Conservation (phyloP, 2,888 invertebrate species). For the Tetragnatha montana region DNA sequence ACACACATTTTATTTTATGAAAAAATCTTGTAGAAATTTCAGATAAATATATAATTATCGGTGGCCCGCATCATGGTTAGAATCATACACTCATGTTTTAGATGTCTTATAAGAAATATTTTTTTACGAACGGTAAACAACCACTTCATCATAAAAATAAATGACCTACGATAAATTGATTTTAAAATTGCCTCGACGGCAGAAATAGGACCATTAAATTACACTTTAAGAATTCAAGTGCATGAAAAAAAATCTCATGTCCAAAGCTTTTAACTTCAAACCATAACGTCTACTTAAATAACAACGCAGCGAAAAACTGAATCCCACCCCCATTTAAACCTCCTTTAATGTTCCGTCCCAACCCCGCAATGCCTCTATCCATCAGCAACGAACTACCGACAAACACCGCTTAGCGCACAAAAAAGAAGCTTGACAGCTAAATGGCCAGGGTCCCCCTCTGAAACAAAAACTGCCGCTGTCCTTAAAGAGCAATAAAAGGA, state of each 20-base stretch:
- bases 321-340: not conserved
- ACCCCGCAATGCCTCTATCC: not conserved
- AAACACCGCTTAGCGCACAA: not conserved
- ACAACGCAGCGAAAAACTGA: not conserved
- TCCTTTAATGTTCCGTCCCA: not conserved
- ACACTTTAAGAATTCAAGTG: too few relatives aligned
- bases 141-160: too few relatives aligned
- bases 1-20: too few relatives aligned
- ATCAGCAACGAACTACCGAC: not conserved
- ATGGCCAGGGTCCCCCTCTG: not conserved
- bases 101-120: too few relatives aligned
- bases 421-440: not conserved
- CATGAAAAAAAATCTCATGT: not conserved
- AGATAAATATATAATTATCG: too few relatives aligned
- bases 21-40: too few relatives aligned
- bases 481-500: slow-evolving; percentile 23
- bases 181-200: too few relatives aligned
- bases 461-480: slow-evolving; percentile 20
- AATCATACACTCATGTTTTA: too few relatives aligned
- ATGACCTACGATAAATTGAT: too few relatives aligned
- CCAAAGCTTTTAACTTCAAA: not conserved
- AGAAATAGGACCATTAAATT: too few relatives aligned
- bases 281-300: not conserved
- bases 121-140: too few relatives aligned
- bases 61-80: too few relatives aligned